Percentiles rank a stretch among this genome's conserved stretches.
Conservation (phyloP, 1,140 invertebrate species). For the Amyelois transitella region DNA sequence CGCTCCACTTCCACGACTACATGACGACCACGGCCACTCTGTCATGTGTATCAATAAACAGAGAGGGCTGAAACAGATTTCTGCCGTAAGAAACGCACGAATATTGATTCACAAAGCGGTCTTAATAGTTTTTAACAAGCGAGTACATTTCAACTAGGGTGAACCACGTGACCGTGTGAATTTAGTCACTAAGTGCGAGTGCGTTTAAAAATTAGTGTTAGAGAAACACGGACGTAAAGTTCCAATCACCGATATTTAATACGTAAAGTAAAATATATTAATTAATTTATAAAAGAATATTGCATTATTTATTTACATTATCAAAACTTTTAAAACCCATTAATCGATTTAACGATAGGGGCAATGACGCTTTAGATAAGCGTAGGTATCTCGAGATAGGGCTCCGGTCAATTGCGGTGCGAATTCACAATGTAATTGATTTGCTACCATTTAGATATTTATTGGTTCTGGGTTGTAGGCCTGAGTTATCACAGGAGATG, state of each 20-base stretch:
- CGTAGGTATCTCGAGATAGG: constrained; percentile 19
- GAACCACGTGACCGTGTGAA: neutral
- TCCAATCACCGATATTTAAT: constrained; percentile 1
- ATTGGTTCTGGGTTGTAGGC: constrained; percentile 54
- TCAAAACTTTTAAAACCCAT: neutral
- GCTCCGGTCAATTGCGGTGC: constrained; percentile 11
- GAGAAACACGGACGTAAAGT: constrained; percentile 13
- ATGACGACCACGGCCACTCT: too few relatives aligned
- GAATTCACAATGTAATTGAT: neutral
- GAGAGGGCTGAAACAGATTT: neutral
- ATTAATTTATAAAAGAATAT: constrained; percentile 40
- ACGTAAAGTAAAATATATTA: neutral
- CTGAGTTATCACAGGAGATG: constrained; percentile 48
- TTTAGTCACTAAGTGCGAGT: neutral
- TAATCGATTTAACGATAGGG: neutral
- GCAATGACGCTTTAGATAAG: constrained; percentile 17
- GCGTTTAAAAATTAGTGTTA: too few relatives aligned
- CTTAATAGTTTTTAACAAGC: too few relatives aligned
- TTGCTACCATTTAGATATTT: constrained; percentile 50
- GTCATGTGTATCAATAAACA: too few relatives aligned
- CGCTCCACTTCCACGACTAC: too few relatives aligned
- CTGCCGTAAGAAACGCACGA: neutral
- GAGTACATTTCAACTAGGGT: neutral
- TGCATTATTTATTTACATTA: constrained; percentile 29
- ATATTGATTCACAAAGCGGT: neutral